Base-by-base conservation (phyloP, 2,888 invertebrate genomes). In the Mesorhabditis belari region DNA sequence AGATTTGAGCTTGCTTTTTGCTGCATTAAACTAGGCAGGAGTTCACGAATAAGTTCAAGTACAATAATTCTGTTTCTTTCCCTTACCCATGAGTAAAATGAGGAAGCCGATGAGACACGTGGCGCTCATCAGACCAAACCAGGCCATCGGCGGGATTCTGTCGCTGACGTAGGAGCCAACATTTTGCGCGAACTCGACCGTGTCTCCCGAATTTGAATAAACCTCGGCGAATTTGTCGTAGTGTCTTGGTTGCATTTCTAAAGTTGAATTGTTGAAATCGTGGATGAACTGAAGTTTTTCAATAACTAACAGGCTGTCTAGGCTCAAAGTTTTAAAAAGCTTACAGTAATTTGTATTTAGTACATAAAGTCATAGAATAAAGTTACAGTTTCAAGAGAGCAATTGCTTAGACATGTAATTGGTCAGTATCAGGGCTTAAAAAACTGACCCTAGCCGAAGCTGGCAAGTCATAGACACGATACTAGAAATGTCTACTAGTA, bases 121-220 rank as follows among this genome's bases (percentile, higher is more conserved):
- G 9, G 53, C 23, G 9, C 53, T 35, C 26, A 50, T 25, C 12
- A 62, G 25, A 23, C 59, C 55, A 55, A 64, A 35, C 44, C 44
- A 35, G 44, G 44, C 44, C 1, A 35, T 9, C 44, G 44, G 44
- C 44, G 78, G 77, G n/a, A 79, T 69, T 35, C 65, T 56, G 29
- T 76, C 70, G 58, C 70, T 69, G 19, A 77, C 51, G 58, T 77
- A 77, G 23, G 69, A 68, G 24, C 71, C 66, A 49, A 77, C 60
- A 49, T 77, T 77, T 54, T 65, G 60, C n/a, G 77, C 76, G 53
- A 77, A 77, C 55, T 77, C 74, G 5, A 70, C 71, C 17, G 76
- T 77, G 57, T 77, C 77, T 4, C 70, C 76, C n/a, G 68, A 67
- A 57, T 62, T 67, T 0, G 73, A 71, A 58, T 75, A 75, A 19